Base-by-base conservation (phyloP, 2,797 vertebrate genomes). In the Onychomys leucogaster region DNA sequence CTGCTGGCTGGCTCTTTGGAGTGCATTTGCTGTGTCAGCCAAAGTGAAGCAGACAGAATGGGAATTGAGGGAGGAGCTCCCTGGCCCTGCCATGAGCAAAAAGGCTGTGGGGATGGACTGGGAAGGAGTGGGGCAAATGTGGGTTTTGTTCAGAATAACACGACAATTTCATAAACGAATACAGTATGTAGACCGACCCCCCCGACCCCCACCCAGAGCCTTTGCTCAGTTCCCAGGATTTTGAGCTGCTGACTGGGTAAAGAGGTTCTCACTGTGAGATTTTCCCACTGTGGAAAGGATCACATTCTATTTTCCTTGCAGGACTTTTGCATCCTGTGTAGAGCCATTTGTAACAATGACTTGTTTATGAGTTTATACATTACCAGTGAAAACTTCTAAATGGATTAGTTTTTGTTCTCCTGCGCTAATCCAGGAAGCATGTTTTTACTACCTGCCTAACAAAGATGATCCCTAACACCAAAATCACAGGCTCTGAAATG, bases 311-410 rank as follows among this genome's bases (percentile, higher is more conserved):
- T 95, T 91, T 91, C 34, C 34, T 89, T 55, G 25, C n/a, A 77
- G 46, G 65, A 29, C 34, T 94, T 81, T 71, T 93, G 37, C 29
- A 32, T 86, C 67, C 46, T 91, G 32, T 65, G 27, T 10, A 95
- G 57, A 19, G 25, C 75, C 37, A 37, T 83, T 27, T 94, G 34
- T 59, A 89, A 87, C 41, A 29, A 69, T 89, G 88, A 85, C 82
- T 93, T 95, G n/a, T 34, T 86, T 95, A 46, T 89, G 75, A 91
- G 1, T 63, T 96, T 97, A 81, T 77, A 63, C 71, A n/a, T 84
- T 73, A 63, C 77, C 59, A 84, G 1, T 86, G 59, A 59, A 94
- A 87, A 61, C 61, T 41, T 85, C 37, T 89, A 59, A 90, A 89
- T 65, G 23, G 52, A 89, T 87, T 63, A 83, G n/a, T 29, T 59